Conservation (phyloP, 2,888 invertebrate genomes). For the Troides helena region DNA sequence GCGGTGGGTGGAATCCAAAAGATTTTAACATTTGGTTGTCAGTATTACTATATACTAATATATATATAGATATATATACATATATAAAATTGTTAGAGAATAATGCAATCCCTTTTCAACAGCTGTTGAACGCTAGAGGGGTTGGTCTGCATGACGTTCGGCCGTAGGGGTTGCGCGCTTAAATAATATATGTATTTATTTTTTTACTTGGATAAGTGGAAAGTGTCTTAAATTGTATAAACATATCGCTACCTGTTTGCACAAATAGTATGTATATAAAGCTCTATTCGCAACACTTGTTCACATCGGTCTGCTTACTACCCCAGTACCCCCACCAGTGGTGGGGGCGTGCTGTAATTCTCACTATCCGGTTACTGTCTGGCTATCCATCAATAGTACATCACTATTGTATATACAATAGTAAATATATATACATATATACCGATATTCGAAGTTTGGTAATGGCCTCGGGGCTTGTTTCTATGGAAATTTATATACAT, state of each 20-base stretch:
- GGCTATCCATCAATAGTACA: constrained; percentile 6
- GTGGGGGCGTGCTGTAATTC: neutral
- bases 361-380: constrained; percentile 19
- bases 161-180: constrained; percentile 1
- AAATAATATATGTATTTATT: constrained; percentile 14
- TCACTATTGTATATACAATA: neutral
- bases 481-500: neutral
- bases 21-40: no score
- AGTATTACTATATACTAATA: no score
- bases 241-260: constrained; percentile 25
- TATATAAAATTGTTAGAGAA: no score
- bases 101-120: no score
- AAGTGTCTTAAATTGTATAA: constrained; percentile 11
- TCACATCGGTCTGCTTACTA: neutral
- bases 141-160: no score
- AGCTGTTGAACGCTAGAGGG: no score
- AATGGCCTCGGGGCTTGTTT: constrained; percentile 13
- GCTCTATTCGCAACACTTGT: neutral
- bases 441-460: constrained; percentile 24
- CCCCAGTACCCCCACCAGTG: no score
- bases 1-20: no score
- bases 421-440: constrained; percentile 1
- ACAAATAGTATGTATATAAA: constrained; percentile 19
- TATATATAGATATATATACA: no score
- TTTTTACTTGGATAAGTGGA: constrained; percentile 13